These are phyloP conservation scores for Cheilosia vernalis DNA, from an alignment of 2,888 invertebrate genomes.

Conservation along the genomic window DNA sequence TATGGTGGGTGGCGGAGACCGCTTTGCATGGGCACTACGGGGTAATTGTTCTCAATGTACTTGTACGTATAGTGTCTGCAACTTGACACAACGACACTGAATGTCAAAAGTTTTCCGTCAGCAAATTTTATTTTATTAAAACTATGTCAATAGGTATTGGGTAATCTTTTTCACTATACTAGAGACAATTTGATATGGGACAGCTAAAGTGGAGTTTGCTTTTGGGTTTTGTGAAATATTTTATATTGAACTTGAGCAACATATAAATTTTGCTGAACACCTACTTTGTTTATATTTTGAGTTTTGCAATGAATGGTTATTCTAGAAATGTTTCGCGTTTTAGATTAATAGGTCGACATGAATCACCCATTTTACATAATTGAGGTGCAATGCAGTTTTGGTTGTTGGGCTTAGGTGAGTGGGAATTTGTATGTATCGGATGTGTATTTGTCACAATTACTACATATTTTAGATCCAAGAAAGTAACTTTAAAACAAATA, in stretches of 20 bases:
- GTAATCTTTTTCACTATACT: constrained; percentile 8
- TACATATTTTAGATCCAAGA: too few relatives aligned
- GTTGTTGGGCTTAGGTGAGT: not conserved
- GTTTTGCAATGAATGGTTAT: not conserved
- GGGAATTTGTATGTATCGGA: not conserved
- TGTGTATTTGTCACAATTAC: not conserved
- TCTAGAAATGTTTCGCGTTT: not conserved
- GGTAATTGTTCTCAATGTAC: constrained; percentile 40
- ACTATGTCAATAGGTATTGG: constrained; percentile 41
- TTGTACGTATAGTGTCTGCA: not conserved
- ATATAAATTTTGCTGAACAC: constrained; percentile 5
- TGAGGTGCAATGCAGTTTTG: not conserved
- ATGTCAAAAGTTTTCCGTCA: constrained; percentile 40
- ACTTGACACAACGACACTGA: constrained; percentile 31
- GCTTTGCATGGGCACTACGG: not conserved
- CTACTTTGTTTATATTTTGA: not conserved
- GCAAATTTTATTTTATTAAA: constrained; percentile 27
- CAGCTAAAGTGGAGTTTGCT: constrained; percentile 3
- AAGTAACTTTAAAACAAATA: too few relatives aligned
- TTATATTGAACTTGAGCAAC: constrained; percentile 26
- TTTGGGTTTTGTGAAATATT: not conserved
- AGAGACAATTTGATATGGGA: constrained; percentile 30
- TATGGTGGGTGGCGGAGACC: not conserved
- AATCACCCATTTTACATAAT: not conserved
- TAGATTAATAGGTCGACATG: constrained; percentile 25